These are phyloP conservation scores for Invenusta paracnida DNA, from an alignment of 2,888 invertebrate genomes.

Conservation along the genomic window DNA sequence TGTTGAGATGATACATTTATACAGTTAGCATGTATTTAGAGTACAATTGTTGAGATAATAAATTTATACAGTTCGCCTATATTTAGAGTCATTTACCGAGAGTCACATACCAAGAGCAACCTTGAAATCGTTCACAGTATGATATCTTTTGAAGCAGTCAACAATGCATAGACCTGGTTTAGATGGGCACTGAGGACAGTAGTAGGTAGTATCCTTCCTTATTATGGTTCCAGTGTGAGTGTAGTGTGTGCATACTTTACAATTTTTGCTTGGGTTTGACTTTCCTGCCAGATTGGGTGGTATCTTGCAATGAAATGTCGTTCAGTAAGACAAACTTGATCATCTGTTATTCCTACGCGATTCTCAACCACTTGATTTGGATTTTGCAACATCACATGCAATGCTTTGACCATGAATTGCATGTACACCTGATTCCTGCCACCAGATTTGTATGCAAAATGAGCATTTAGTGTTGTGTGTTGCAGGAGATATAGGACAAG, in stretches of 20 bases:
- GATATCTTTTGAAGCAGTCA: slow-evolving; percentile 29
- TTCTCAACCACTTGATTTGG: slow-evolving; percentile 29
- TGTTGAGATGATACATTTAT: slow-evolving; percentile 25
- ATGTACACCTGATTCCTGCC: slow-evolving; percentile 5
- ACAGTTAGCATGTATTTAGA: slow-evolving; percentile 26
- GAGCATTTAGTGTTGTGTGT: slow-evolving; percentile 30
- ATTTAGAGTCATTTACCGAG: slow-evolving; percentile 16
- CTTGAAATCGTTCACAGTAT: slow-evolving; percentile 19
- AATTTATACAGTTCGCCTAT: slow-evolving; percentile 9
- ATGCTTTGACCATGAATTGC: slow-evolving; percentile 26
- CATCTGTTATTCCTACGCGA: slow-evolving; percentile 26
- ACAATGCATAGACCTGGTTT: slow-evolving; percentile 29
- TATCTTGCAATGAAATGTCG: slow-evolving; percentile 21
- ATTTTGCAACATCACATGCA: slow-evolving; percentile 23
- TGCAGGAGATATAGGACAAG: slow-evolving; percentile 25
- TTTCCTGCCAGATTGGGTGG: slow-evolving; percentile 22
- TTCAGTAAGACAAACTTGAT: slow-evolving; percentile 26
- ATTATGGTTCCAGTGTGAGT: slow-evolving; percentile 21
- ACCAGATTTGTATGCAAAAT: not conserved
- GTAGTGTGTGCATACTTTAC: slow-evolving; percentile 29
- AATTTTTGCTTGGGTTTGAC: slow-evolving; percentile 16
- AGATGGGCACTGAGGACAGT: slow-evolving; percentile 22
- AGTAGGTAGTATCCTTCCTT: slow-evolving; percentile 29
- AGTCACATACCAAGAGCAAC: slow-evolving; percentile 26
- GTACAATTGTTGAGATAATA: slow-evolving; percentile 23